phyloP scores from a whole-genome alignment of 2,797 vertebrate genomes.

The Amphiprion clarkii region DNA sequence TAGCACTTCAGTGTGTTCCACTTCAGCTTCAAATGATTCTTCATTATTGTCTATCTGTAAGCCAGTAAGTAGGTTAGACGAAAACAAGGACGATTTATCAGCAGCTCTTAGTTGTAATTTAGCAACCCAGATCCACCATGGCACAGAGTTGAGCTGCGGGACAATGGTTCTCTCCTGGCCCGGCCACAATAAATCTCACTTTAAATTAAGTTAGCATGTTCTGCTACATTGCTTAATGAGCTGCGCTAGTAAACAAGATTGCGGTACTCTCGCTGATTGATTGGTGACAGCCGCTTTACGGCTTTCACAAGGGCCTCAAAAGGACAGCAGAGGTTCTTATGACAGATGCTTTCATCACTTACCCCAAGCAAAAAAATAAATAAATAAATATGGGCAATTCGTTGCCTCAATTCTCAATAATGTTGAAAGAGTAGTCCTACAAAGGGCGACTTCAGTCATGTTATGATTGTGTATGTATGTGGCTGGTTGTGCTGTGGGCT shows the following conservation, averaged over 20 bases:
- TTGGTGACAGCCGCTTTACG: slow-evolving; percentile 74
- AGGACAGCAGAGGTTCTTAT: slow-evolving; percentile 64
- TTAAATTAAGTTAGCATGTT: slow-evolving; percentile 86
- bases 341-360: slow-evolving; percentile 65
- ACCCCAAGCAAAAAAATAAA: slow-evolving; percentile 37
- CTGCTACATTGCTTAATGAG: slow-evolving; percentile 85
- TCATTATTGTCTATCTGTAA: slow-evolving; percentile 81
- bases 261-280: slow-evolving; percentile 76
- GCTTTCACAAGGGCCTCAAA: slow-evolving; percentile 69
- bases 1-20: slow-evolving; percentile 62
- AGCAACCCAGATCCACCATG: slow-evolving; percentile 71
- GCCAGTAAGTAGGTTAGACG: slow-evolving; percentile 79
- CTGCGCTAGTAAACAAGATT: slow-evolving; percentile 81
- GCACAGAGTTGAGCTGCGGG: slow-evolving; percentile 69
- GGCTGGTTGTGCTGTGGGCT: slow-evolving; percentile 37
- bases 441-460: slow-evolving; percentile 69
- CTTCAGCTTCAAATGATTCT: slow-evolving; percentile 77
- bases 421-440: slow-evolving; percentile 58
- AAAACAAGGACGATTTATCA: slow-evolving; percentile 79
- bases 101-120: slow-evolving; percentile 78
- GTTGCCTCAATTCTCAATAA: slow-evolving; percentile 62
- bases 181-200: slow-evolving; percentile 80
- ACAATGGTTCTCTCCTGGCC: slow-evolving; percentile 66
- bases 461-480: slow-evolving; percentile 52
- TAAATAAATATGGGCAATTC: slow-evolving; percentile 52